Evolutionary conservation across 2,888 invertebrate species (phyloP).

Genomic region (Bibio marci): DNA sequence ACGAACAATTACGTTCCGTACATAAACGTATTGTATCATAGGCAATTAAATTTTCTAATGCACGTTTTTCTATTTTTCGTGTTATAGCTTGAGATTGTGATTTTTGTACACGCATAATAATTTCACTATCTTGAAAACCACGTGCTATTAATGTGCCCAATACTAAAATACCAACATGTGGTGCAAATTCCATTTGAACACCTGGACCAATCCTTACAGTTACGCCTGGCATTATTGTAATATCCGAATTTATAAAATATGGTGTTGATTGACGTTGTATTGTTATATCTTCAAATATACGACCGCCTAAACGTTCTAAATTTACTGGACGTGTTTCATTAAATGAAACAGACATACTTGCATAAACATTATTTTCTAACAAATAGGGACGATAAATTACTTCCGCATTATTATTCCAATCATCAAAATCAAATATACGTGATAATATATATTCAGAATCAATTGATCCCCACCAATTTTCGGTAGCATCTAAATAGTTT

Average conservation of each 20-base stretch:
- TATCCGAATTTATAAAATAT: conserved; percentile 69
- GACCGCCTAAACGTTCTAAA: conserved; percentile 56
- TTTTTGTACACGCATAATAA: conserved; percentile 51
- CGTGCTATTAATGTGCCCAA: conserved; percentile 75
- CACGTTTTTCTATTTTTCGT: conserved; percentile 23
- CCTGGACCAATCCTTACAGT: conserved; percentile 76
- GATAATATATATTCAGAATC: conserved; percentile 56
- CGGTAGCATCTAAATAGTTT: conserved; percentile 69
- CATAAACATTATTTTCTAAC: conserved; percentile 55
- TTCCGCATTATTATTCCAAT: conserved; percentile 96
- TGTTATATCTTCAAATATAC: conserved; percentile 47
- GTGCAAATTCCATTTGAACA: conserved; percentile 81
- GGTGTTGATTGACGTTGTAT: conserved; percentile 48
- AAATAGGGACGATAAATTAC: conserved; percentile 82
- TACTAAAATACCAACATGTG: conserved; percentile 90
- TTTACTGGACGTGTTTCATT: conserved; percentile 38
- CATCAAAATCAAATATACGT: conserved; percentile 93
- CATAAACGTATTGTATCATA: conserved; percentile 59
- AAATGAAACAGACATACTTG: conserved; percentile 55
- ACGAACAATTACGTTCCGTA: conserved; percentile 53
- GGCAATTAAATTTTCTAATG: conserved; percentile 36
- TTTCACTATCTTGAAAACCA: conserved; percentile 58
- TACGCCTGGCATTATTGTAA: conserved; percentile 92
- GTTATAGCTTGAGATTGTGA: conserved; percentile 17
- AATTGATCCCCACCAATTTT: conserved; percentile 93